Percentiles rank a stretch among this genome's conserved stretches.
These are phyloP conservation scores for Sternarchorhynchus goeldii DNA, from an alignment of 2,797 vertebrate genomes.

Conservation along the genomic window DNA sequence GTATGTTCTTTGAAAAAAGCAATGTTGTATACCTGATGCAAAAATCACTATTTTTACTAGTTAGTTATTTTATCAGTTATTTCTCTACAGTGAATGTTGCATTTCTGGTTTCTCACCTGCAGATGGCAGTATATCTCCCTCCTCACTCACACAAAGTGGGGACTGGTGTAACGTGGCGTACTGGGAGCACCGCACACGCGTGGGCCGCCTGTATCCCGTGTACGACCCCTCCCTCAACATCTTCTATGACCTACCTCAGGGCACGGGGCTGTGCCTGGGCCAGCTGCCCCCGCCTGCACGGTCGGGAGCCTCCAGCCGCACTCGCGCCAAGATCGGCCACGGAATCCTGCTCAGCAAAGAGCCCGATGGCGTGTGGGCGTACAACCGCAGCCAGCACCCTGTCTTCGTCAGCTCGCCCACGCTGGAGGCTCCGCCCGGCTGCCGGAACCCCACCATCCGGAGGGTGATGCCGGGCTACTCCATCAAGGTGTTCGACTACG, in stretches of 20 bases:
- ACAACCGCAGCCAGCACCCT: constrained; percentile 95
- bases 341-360: constrained; percentile 95
- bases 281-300: constrained; percentile 87
- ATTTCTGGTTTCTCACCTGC: constrained; percentile 37
- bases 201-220: constrained; percentile 95
- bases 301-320: constrained; percentile 84
- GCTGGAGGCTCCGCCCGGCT: constrained; percentile 83
- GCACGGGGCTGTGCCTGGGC: constrained; percentile 97
- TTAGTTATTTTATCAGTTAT: neutral
- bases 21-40: too few relatives aligned
- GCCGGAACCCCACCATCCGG: constrained; percentile 85
- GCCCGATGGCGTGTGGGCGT: constrained; percentile 93
- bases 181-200: constrained; percentile 96
- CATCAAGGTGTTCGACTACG: constrained; percentile 95
- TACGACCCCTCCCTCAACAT: constrained; percentile 95
- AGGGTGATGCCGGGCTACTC: constrained; percentile 95
- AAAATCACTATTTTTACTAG: too few relatives aligned
- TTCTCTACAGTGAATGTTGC: neutral
- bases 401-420: constrained; percentile 98
- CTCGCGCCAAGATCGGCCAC: constrained; percentile 92
- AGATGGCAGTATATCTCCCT: constrained; percentile 92
- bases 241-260: constrained; percentile 99
- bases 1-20: too few relatives aligned
- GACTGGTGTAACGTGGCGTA: constrained; percentile 98
- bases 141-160: constrained; percentile 80